Evolutionary conservation across 2,888 invertebrate genomes (phyloP), one percentile per base, ranked within the genome.

Genomic region (Seira musarum): DNA sequence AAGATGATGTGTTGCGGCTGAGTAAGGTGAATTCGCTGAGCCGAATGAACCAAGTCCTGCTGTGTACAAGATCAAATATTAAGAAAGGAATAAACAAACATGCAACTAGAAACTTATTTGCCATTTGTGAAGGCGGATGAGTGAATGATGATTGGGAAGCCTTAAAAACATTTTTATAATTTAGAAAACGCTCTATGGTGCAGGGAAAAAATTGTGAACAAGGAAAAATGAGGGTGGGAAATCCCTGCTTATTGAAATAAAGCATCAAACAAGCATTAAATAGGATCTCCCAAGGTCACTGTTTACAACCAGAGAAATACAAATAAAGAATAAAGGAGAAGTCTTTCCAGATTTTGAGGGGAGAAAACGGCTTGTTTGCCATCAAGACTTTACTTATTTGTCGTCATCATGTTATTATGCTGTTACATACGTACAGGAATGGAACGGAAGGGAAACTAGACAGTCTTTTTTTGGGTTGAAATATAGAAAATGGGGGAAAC

Each of bases 61-160:
- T 21, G 82, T 82, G 57, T 24, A 30, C 30, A 2, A 30, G 30
- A 30, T 92, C 90, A 2, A 87, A 87, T 1, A 86, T 87, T 0
- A 93, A 94, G 3, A 96, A 93, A 0, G 96, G 96, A 96, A 85
- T 30, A 30, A 30, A 30, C 30, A 30, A 30, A 30, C 30, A 8
- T 30, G 30, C 30, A 30, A 30, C 2, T 30, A 30, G 3, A 30
- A 2, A 30, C n/a, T n/a, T n/a, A n/a, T n/a, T n/a, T n/a, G n/a
- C n/a, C n/a, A n/a, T n/a, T n/a, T n/a, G n/a, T n/a, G n/a, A n/a
- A n/a, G n/a, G n/a, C n/a, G n/a, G n/a, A n/a, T n/a, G n/a, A n/a
- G 30, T 30, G 30, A 30, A 30, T 30, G 30, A 30, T 30, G 30
- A 30, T 30, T 30, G 30, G 3, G n/a, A n/a, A n/a, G n/a, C n/a